Conservation (phyloP, 2,888 invertebrate genomes). For the Cylindroiulus punctatus region DNA sequence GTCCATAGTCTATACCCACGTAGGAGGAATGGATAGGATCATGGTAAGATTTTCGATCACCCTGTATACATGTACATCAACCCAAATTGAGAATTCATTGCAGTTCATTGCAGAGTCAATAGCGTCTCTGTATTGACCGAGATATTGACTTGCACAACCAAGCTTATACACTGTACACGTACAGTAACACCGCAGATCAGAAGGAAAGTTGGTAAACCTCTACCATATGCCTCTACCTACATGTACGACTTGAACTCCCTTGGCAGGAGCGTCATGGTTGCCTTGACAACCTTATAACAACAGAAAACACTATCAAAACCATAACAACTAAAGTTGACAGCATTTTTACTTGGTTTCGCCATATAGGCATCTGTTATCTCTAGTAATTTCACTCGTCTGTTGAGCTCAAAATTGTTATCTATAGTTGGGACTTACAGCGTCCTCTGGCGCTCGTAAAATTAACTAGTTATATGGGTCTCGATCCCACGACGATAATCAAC, state of each 20-base stretch:
- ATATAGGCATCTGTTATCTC: not conserved
- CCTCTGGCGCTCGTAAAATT: slow-evolving; percentile 5
- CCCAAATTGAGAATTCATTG: not conserved
- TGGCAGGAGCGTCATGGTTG: slow-evolving; percentile 22
- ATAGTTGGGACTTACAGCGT: not conserved
- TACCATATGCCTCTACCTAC: not conserved
- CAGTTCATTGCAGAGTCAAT: too few species aligned
- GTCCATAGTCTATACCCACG: too few species aligned
- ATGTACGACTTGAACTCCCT: not conserved
- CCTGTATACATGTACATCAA: not conserved
- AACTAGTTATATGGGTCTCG: not conserved
- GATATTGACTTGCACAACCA: not conserved
- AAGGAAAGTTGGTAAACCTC: not conserved
- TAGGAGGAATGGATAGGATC: too few species aligned
- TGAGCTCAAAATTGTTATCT: not conserved
- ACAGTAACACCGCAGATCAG: too few species aligned
- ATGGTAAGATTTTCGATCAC: too few species aligned
- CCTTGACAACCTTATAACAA: slow-evolving; percentile 24
- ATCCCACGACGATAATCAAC: slow-evolving; percentile 20
- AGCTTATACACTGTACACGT: too few species aligned
- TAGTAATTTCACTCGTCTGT: not conserved
- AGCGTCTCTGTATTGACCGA: slow-evolving; percentile 47
- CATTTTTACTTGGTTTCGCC: not conserved
- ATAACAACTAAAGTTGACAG: slow-evolving; percentile 13
- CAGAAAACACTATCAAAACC: not conserved